These are phyloP conservation scores for Noctuana brunneofusca DNA, from an alignment of 2,888 invertebrate genomes.

Conservation along the genomic window DNA sequence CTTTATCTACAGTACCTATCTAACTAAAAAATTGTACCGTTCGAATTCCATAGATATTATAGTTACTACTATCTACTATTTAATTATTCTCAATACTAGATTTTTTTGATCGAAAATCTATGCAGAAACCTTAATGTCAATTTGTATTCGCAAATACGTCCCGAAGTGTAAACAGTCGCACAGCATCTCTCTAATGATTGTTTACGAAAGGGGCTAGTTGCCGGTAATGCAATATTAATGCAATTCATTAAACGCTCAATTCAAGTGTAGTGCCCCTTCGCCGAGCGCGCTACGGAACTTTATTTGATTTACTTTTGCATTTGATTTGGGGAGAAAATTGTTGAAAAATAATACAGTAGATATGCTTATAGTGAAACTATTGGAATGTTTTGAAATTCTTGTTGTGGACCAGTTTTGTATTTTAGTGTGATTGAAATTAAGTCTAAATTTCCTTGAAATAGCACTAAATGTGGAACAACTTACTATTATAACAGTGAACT, in stretches of 20 bases:
- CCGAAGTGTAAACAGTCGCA: conserved; percentile 60
- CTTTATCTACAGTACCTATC: too few relatives aligned
- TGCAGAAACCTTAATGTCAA: conserved; percentile 50
- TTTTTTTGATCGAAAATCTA: conserved; percentile 17
- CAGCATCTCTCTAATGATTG: conserved; percentile 73
- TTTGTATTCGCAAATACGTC: conserved; percentile 81
- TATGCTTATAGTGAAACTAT: conserved; percentile 6
- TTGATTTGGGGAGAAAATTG: conserved; percentile 31
- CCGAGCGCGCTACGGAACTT: conserved; percentile 34
- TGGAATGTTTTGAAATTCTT: not conserved
- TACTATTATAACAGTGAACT: not conserved
- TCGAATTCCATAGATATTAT: not conserved
- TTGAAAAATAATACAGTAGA: conserved; percentile 14
- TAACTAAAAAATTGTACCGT: not conserved
- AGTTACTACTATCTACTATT: too few relatives aligned
- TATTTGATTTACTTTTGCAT: conserved; percentile 42
- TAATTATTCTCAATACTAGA: too few relatives aligned
- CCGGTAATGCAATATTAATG: conserved; percentile 83
- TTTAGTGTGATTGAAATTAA: not conserved
- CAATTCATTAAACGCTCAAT: conserved; percentile 82
- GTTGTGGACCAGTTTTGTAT: not conserved
- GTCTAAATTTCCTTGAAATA: not conserved
- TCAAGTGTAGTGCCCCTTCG: conserved; percentile 60
- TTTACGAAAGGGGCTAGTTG: conserved; percentile 75
- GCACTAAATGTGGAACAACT: not conserved